Conservation (phyloP, 2,113 vertebrate genomes). For the Takifugu flavidus region DNA sequence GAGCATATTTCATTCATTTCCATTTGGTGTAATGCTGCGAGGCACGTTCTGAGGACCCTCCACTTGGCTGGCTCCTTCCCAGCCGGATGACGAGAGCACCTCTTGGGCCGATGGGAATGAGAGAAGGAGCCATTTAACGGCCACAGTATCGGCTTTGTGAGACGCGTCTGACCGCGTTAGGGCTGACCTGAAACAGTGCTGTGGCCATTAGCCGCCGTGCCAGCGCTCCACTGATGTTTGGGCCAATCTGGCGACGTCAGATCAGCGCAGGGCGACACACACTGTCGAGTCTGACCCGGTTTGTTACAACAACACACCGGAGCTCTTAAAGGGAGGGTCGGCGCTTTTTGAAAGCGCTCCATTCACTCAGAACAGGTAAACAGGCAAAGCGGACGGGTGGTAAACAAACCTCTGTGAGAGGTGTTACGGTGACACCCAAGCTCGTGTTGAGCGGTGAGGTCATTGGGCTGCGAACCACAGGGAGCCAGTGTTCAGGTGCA, state of each 20-base stretch:
- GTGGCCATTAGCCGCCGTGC: constrained; percentile 33
- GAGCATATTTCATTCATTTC: constrained; percentile 6
- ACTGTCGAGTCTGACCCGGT: constrained; percentile 23
- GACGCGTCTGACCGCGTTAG: constrained; percentile 7
- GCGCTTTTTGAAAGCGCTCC: constrained; percentile 67
- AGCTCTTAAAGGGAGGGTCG: constrained; percentile 10
- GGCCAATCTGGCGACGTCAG: constrained; percentile 38
- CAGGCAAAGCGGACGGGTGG: constrained; percentile 35
- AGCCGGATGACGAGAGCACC: constrained; percentile 21
- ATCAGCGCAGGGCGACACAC: constrained; percentile 20
- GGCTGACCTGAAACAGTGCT: constrained; percentile 24
- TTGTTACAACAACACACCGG: constrained; percentile 59
- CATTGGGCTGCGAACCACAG: constrained; percentile 62
- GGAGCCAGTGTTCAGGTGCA: constrained; percentile 64
- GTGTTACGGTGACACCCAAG: constrained; percentile 65
- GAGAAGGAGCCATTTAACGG: constrained; percentile 23
- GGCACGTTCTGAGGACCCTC: constrained; percentile 12
- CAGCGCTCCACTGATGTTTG: constrained; percentile 28
- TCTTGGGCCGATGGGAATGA: constrained; percentile 13
- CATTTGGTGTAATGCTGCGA: constrained; percentile 3
- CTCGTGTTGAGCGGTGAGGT: constrained; percentile 69
- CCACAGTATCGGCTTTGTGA: constrained; percentile 19
- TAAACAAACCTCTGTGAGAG: constrained; percentile 68
- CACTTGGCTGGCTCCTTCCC: constrained; percentile 8
- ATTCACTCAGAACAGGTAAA: constrained; percentile 68